Base-by-base conservation (phyloP, 2,888 invertebrate species). In the Lobophora halterata region DNA sequence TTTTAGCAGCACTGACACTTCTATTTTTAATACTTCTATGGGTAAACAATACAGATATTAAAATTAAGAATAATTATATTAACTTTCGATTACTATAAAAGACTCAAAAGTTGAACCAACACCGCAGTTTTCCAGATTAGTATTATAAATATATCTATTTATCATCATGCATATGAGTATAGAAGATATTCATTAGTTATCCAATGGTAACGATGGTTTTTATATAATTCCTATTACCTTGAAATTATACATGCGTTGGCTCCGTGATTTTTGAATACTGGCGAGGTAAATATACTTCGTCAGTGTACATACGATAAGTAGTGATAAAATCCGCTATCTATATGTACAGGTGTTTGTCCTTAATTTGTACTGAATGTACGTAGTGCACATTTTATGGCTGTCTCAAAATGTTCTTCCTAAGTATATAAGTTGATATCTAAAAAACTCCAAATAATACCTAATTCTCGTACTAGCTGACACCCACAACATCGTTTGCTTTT, bases 311-410 rank as follows among this genome's bases (percentile, higher is more conserved):
- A 21, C 31, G 61, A 60, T 60, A 65, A 51, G 32, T 18, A 30
- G 7, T 37, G 60, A 57, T 50, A 48, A 47, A 44, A 11, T 18
- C 20, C n/a, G 20, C 35, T 56, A 58, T 57, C 36, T 59, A 53
- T 18, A 43, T 18, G 27, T 55, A 69, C 75, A 76, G 74, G 74
- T 78, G 77, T 67, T 61, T 60, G 75, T 49, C 71, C 76, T 45
- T 24, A 67, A 51, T 47, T 49, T 58, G 75, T 51, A 76, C 77
- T 52, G 16, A 58, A 36, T 51, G 67, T 48, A 70, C 71, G 55
- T 41, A 41, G 47, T 29, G 29, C 12, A 34, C 21, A 43, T 34
- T 7, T 20, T 29, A 24, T 17, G 7, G 17, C 21, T 21, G 21
- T 21, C 21, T 14, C 12, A 3, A 35, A 21, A 23, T n/a, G 5